A percentile compares a stretch with the other conserved stretches of the same genome.
phyloP scores from a whole-genome alignment of 2,113 vertebrate genomes.

The Salminus brasiliensis region DNA sequence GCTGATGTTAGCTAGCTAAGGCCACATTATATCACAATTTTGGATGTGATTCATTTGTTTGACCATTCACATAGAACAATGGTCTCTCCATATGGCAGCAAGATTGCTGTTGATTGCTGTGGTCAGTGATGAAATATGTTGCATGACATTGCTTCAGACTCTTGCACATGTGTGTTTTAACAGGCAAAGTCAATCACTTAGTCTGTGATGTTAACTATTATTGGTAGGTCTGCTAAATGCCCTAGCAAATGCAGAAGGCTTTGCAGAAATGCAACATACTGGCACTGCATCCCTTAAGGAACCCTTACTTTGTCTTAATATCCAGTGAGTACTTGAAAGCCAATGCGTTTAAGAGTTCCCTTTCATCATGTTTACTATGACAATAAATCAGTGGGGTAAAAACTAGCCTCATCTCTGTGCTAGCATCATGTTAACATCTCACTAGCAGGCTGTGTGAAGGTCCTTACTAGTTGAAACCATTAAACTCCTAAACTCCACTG shows the following conservation, averaged over 20 bases:
- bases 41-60: too few species aligned
- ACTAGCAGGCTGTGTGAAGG: too few species aligned
- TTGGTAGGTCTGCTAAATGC: neutral
- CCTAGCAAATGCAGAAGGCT: neutral
- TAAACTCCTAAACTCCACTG: too few species aligned
- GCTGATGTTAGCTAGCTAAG: too few species aligned
- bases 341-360: neutral
- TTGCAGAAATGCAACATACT: neutral
- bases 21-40: too few species aligned
- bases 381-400: neutral
- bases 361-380: neutral
- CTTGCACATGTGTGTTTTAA: neutral
- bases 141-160: neutral
- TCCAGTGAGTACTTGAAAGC: neutral
- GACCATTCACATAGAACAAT: too few species aligned
- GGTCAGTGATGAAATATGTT: too few species aligned
- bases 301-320: neutral
- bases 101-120: too few species aligned
- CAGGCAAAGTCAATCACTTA: neutral
- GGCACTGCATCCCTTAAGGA: too few species aligned
- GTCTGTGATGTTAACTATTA: neutral
- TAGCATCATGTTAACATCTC: neutral
- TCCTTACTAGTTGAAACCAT: too few species aligned
- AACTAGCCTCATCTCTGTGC: neutral
- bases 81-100: too few species aligned